Percentiles rank a stretch among this genome's conserved stretches.
Evolutionary conservation across 2,888 invertebrate genomes (phyloP).

Genomic region (Drosophila fungiperda): DNA sequence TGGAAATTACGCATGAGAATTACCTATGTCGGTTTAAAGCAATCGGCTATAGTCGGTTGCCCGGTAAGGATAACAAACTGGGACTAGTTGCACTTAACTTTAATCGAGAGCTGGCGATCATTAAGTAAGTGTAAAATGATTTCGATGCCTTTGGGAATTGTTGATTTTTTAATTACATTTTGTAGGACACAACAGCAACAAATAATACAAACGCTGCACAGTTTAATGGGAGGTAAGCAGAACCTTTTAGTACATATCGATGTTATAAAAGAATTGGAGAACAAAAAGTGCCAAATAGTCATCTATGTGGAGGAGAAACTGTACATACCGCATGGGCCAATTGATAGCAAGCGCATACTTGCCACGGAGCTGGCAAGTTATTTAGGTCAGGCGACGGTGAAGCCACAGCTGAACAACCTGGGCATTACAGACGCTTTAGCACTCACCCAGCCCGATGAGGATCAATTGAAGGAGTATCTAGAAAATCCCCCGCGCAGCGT

Average conservation of each 20-base stretch:
- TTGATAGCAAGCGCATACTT: constrained; percentile 89
- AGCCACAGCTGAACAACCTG: constrained; percentile 90
- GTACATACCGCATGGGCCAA: constrained; percentile 86
- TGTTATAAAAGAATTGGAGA: constrained; percentile 91
- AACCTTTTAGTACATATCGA: constrained; percentile 92
- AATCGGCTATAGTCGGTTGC: constrained; percentile 95
- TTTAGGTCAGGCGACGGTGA: constrained; percentile 89
- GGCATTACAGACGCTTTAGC: constrained; percentile 90
- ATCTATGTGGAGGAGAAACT: constrained; percentile 91
- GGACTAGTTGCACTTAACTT: constrained; percentile 95
- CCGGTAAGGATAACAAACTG: constrained; percentile 94
- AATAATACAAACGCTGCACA: constrained; percentile 88
- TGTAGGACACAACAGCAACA: constrained; percentile 90
- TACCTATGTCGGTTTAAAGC: constrained; percentile 97
- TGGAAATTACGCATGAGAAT: constrained; percentile 95
- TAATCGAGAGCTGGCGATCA: constrained; percentile 92
- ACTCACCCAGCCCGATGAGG: constrained; percentile 91
- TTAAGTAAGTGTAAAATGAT: constrained; percentile 87
- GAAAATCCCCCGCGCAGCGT: constrained; percentile 96
- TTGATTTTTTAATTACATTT: constrained; percentile 6
- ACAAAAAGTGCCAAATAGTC: constrained; percentile 91
- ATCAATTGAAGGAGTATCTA: constrained; percentile 94
- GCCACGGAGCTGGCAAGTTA: constrained; percentile 90
- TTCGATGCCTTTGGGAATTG: background rate
- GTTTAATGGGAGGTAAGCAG: constrained; percentile 93